These are phyloP conservation scores for Chalcis sispes DNA, from an alignment of 2,888 invertebrate species.

Conservation along the genomic window DNA sequence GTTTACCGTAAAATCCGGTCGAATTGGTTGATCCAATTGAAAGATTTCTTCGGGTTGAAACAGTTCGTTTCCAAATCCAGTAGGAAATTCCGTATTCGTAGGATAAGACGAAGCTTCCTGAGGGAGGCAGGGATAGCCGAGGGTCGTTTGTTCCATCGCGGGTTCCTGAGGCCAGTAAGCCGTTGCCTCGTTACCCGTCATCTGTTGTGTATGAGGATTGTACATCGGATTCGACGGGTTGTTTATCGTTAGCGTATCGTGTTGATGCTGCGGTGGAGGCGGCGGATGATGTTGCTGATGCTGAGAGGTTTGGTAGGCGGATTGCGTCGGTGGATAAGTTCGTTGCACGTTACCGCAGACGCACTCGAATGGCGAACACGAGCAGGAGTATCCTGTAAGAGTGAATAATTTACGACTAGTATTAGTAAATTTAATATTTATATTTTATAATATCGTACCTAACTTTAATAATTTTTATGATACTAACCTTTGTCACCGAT, in stretches of 20 bases:
- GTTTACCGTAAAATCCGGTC: constrained; percentile 79
- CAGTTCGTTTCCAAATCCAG: constrained; percentile 80
- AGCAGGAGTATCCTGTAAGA: constrained; percentile 80
- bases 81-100: constrained; percentile 74
- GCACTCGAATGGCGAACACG: constrained; percentile 87
- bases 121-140: constrained; percentile 40
- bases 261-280: not conserved
- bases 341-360: constrained; percentile 79
- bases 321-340: constrained; percentile 60
- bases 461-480: constrained; percentile 47
- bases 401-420: not conserved
- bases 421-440: not conserved
- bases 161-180: constrained; percentile 50
- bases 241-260: constrained; percentile 16
- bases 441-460: not conserved
- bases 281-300: constrained; percentile 11
- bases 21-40: constrained; percentile 85
- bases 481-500: constrained; percentile 82
- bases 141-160: constrained; percentile 29
- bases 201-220: constrained; percentile 39
- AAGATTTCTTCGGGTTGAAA: constrained; percentile 89
- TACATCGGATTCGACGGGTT: constrained; percentile 38
- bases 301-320: constrained; percentile 60
- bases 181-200: constrained; percentile 48
- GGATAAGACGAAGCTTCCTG: constrained; percentile 51